These are phyloP conservation scores for Gadus macrocephalus DNA, from an alignment of 2,113 vertebrate genomes.

Conservation along the genomic window DNA sequence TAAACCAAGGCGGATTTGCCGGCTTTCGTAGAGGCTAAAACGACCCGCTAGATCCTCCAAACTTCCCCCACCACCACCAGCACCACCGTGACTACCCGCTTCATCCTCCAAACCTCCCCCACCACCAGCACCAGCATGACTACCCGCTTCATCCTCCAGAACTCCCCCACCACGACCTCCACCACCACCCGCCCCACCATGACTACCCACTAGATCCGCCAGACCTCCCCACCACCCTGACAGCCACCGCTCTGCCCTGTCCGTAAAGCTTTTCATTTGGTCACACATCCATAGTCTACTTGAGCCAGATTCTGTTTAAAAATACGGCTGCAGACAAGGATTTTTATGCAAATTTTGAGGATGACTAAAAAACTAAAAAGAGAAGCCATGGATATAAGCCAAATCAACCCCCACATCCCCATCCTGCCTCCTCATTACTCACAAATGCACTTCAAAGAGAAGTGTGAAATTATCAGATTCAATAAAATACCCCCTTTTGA, in stretches of 20 bases:
- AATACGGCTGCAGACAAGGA: constrained; percentile 62
- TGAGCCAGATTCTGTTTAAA: constrained; percentile 69
- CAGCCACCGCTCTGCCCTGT: constrained; percentile 28
- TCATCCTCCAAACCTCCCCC: not conserved
- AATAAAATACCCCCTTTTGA: no score
- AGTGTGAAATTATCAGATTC: constrained; percentile 56
- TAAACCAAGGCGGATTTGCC: constrained; percentile 75
- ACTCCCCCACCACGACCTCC: no score
- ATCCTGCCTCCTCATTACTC: no score
- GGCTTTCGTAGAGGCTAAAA: constrained; percentile 67
- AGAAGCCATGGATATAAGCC: constrained; percentile 61
- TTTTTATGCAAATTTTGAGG: constrained; percentile 77
- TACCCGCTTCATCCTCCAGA: constrained; percentile 42
- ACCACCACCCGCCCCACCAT: constrained; percentile 8
- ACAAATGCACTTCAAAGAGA: constrained; percentile 71
- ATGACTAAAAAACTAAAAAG: constrained; percentile 28
- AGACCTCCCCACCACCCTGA: constrained; percentile 11
- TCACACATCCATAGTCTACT: constrained; percentile 68
- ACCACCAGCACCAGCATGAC: constrained; percentile 18
- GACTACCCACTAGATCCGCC: no score
- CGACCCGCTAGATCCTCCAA: constrained; percentile 51
- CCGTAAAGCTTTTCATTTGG: constrained; percentile 70
- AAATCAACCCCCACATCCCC: constrained; percentile 29
- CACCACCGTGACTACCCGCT: constrained; percentile 1
- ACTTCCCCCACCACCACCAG: not conserved